Evolutionary conservation across 2,113 vertebrate species (phyloP), one percentile per base, ranked within the genome.

Genomic region (Silurus asotus): DNA sequence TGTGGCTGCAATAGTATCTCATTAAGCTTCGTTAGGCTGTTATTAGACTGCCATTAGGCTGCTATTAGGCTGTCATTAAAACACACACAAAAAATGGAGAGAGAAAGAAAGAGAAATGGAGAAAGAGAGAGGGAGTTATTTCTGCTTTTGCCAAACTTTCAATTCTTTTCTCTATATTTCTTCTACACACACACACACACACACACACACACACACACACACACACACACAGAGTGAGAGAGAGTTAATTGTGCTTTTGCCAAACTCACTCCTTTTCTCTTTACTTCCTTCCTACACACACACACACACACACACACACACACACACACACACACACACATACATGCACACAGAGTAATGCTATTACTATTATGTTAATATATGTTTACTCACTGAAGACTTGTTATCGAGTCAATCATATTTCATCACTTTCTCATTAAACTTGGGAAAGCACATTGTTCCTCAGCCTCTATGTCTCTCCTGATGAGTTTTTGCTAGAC

Each of bases 41-140:
- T 87, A 89, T 89, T 89, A 84, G 78, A 81, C 88, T 86, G 81
- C 59, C 82, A 86, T 89, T 89, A 87, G 20, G 56, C 83, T 85
- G 83, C 86, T 83, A 87, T 89, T 87, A 87, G 79, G 20, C 49
- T 86, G 65, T 81, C 61, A 72, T 61, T 72, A 81, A 37, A 81
- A 56, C 77, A 81, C 65, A 70, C 17, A 48, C 76, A 69, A 5
- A 25, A 28, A 23, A 78, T 9, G 9, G 74, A 58, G 45, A 78
- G 53, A 15, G 53, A 23, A 23, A 76, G 74, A 20, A 69, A 64
- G 62, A 20, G 17, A 25, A n/a, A 56, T 9, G 1, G 55, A 56
- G 55, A 56, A 3, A 56, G 64, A 25, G 37, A 37, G 37, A 37
- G 37, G 2, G 37, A 37, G 37, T 15, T 58, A 15, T 78, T 15